Conservation (phyloP, 2,888 invertebrate species). For the Phlogophora meticulosa region DNA sequence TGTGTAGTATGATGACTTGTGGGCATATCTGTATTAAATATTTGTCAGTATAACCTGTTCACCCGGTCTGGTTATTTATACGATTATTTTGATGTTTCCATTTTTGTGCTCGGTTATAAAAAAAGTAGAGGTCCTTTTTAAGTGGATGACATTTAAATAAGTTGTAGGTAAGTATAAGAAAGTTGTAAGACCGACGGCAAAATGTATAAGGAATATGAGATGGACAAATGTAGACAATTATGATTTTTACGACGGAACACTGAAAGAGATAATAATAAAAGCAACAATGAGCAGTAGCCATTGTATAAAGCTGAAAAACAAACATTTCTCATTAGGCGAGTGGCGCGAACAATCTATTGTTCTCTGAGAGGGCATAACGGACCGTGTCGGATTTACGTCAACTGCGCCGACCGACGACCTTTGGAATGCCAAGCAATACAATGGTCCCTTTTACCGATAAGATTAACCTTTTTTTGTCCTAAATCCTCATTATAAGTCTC, state of each 20-base stretch:
- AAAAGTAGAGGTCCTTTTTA: slow-evolving; percentile 34
- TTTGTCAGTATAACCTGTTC: slow-evolving; percentile 42
- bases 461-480: slow-evolving; percentile 15
- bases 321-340: slow-evolving; percentile 90
- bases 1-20: slow-evolving; percentile 43
- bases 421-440: slow-evolving; percentile 70
- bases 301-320: slow-evolving; percentile 87
- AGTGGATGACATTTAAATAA: slow-evolving; percentile 31
- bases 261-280: slow-evolving; percentile 82
- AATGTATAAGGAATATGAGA: slow-evolving; percentile 39
- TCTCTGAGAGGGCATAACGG: slow-evolving; percentile 88
- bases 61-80: slow-evolving; percentile 31
- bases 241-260: slow-evolving; percentile 76
- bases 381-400: slow-evolving; percentile 88
- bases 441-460: slow-evolving; percentile 42
- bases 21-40: slow-evolving; percentile 16
- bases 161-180: slow-evolving; percentile 22
- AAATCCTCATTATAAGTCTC: background rate
- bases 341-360: slow-evolving; percentile 87
- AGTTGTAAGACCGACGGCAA: slow-evolving; percentile 9
- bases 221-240: slow-evolving; percentile 53
- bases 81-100: slow-evolving; percentile 13
- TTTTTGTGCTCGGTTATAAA: slow-evolving; percentile 29
- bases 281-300: slow-evolving; percentile 83
- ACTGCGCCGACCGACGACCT: slow-evolving; percentile 82